Evolutionary conservation across 2,797 vertebrate genomes (phyloP).

Genomic region (Liasis olivaceus): DNA sequence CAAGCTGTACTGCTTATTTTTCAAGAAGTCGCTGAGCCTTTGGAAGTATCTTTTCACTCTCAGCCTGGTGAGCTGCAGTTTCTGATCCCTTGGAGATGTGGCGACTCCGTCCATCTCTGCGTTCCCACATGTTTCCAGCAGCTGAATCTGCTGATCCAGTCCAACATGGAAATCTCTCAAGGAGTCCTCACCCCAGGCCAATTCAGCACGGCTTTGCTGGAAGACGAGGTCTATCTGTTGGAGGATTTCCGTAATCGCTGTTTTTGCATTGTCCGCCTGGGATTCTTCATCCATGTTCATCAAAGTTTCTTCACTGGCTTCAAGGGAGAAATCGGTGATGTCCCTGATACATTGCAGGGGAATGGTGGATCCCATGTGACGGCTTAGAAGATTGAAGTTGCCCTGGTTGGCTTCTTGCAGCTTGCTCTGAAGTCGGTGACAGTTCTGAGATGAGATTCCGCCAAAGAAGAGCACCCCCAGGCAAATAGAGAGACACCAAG

Average conservation of each 20-base stretch:
- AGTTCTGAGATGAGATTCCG: neutral
- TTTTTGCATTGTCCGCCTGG: neutral
- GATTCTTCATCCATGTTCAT: neutral
- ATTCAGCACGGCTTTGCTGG: neutral
- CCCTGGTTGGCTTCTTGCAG: neutral
- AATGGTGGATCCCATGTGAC: neutral
- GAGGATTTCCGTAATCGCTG: neutral
- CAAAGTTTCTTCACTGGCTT: neutral
- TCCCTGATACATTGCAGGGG: neutral
- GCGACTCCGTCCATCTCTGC: neutral
- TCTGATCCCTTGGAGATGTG: neutral
- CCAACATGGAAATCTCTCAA: neutral
- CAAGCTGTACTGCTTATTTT: constrained; percentile 15
- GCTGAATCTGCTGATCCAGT: constrained; percentile 17
- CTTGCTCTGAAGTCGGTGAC: neutral
- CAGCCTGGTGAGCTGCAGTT: neutral
- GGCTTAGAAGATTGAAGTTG: neutral
- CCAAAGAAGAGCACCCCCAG: neutral
- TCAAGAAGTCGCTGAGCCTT: constrained; percentile 10
- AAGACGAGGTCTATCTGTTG: constrained; percentile 12
- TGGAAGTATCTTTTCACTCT: constrained; percentile 47
- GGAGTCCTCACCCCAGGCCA: neutral
- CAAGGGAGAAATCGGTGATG: neutral
- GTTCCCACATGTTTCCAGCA: neutral
- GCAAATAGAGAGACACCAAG: neutral